These are phyloP conservation scores for Enteromius mattozi DNA, from an alignment of 2,797 vertebrate species.

Conservation along the genomic window DNA sequence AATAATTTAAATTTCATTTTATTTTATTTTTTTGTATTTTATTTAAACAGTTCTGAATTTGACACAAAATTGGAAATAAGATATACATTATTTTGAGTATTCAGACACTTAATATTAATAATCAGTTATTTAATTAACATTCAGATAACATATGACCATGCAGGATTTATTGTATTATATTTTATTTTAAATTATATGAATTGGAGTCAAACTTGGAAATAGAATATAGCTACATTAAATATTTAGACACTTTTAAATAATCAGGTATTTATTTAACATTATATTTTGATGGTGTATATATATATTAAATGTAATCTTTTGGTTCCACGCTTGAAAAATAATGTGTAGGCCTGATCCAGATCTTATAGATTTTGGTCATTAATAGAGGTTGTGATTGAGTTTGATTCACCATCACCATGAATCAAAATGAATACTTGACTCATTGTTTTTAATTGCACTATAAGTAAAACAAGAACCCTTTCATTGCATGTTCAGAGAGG, in stretches of 20 bases:
- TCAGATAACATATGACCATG: neutral
- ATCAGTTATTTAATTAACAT: neutral
- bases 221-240: too few relatives aligned
- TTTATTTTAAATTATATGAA: too few relatives aligned
- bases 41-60: too few relatives aligned
- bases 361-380: neutral
- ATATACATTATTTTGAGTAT: neutral
- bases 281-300: neutral
- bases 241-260: too few relatives aligned
- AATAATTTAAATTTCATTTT: too few relatives aligned
- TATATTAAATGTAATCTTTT: too few relatives aligned
- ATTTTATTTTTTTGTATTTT: too few relatives aligned
- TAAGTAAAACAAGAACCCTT: neutral
- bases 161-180: neutral
- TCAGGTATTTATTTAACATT: too few relatives aligned
- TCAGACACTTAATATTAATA: neutral
- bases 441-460: neutral
- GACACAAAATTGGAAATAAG: neutral
- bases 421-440: neutral
- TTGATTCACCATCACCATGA: neutral
- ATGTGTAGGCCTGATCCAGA: neutral
- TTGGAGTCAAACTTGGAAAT: too few relatives aligned
- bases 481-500: neutral
- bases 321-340: neutral
- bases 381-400: neutral